phyloP scores from a whole-genome alignment of 2,113 vertebrate genomes.

The Hypanus sabinus region DNA sequence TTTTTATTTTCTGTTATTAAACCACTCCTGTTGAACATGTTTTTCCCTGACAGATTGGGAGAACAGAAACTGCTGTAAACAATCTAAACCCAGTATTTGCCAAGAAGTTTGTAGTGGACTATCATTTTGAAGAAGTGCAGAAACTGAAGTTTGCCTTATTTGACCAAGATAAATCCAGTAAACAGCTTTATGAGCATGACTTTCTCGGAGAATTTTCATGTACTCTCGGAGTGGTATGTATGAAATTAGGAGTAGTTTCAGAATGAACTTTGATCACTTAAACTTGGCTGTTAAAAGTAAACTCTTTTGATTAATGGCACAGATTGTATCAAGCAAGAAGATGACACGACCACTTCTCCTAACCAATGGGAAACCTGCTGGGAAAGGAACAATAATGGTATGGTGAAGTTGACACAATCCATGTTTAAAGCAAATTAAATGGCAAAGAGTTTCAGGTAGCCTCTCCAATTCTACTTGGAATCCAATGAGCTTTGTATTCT shows the following conservation, averaged over 20 bases:
- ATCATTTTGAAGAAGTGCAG: slow-evolving; percentile 94
- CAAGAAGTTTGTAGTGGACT: slow-evolving; percentile 86
- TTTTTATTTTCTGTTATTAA: not conserved
- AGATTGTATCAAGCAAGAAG: slow-evolving; percentile 99
- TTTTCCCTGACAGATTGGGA: slow-evolving; percentile 64
- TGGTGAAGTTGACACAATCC: not conserved
- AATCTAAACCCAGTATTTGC: slow-evolving; percentile 93
- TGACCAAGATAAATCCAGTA: slow-evolving; percentile 92
- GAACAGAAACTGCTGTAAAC: slow-evolving; percentile 90
- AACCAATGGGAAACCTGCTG: slow-evolving; percentile 89
- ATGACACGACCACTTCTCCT: slow-evolving; percentile 76
- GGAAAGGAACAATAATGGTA: slow-evolving; percentile 89
- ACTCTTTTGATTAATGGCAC: slow-evolving; percentile 7
- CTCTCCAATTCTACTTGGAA: not conserved
- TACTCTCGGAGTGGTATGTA: slow-evolving; percentile 77
- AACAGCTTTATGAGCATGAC: slow-evolving; percentile 84
- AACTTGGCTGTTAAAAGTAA: not conserved
- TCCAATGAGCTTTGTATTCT: not conserved
- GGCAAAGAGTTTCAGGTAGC: too few species aligned
- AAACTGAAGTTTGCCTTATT: slow-evolving; percentile 94
- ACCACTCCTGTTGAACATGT: not conserved
- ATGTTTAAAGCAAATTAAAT: not conserved
- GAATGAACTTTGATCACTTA: not conserved
- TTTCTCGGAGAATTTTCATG: slow-evolving; percentile 92
- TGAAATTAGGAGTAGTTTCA: not conserved